phyloP scores from a whole-genome alignment of 2,113 vertebrate genomes.

The Collichthys lucidus region DNA sequence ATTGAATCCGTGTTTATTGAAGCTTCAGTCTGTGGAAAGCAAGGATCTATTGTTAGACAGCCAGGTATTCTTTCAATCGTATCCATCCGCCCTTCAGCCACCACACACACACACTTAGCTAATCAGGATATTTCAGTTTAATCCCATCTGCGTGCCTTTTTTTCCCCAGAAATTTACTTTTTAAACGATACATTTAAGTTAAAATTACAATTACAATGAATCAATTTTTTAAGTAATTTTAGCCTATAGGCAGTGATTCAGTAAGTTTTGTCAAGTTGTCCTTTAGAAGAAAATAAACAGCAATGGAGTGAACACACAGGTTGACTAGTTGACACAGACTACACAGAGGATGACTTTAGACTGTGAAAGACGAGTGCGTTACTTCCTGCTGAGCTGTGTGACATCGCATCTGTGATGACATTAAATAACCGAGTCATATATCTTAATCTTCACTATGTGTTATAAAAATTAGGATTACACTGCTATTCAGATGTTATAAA shows the following conservation, averaged over 20 bases:
- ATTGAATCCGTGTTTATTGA: conserved; percentile 59
- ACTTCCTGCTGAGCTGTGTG: no score
- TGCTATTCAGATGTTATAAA: no score
- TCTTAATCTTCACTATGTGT: no score
- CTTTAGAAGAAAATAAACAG: background rate
- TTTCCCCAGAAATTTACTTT: conserved; percentile 15
- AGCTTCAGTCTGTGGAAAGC: conserved; percentile 41
- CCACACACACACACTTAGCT: background rate
- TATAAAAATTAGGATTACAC: no score
- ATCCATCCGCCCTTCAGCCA: conserved; percentile 31
- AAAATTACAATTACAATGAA: no score
- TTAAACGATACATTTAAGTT: background rate
- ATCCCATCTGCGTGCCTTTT: conserved; percentile 29
- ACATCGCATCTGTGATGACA: background rate
- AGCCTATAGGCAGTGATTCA: background rate
- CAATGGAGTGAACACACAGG: background rate
- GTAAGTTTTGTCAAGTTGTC: background rate
- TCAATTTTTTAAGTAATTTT: background rate
- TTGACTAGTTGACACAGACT: background rate
- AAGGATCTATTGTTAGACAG: conserved; percentile 51
- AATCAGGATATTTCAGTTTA: conserved; percentile 24
- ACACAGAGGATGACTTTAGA: background rate
- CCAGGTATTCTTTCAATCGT: conserved; percentile 54
- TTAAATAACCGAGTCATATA: background rate
- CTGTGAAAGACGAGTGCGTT: no score